Evolutionary conservation across 1,140 invertebrate species (phyloP).

Genomic region (Caenorhabditis brenneri): DNA sequence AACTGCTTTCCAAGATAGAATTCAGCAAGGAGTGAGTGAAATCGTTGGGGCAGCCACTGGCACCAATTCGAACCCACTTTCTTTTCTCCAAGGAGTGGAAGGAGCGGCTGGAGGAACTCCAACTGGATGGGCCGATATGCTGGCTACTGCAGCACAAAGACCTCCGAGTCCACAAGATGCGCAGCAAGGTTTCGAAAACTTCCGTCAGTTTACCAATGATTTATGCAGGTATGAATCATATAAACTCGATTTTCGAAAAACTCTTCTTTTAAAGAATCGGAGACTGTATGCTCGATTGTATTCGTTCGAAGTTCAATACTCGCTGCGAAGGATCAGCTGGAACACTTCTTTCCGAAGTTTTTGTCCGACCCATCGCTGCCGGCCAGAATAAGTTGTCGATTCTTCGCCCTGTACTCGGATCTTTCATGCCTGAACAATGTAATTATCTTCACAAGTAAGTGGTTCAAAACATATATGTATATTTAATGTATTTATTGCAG

Average conservation of each 20-base stretch:
- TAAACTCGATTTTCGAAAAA: background rate
- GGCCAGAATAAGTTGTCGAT: constrained; percentile 21
- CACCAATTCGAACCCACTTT: background rate
- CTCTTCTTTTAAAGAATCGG: background rate
- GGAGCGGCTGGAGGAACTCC: background rate
- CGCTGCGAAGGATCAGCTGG: constrained; percentile 44
- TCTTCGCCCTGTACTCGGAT: constrained; percentile 22
- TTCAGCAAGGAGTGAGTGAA: constrained; percentile 28
- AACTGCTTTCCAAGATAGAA: background rate
- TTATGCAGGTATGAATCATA: constrained; percentile 1
- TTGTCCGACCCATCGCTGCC: constrained; percentile 42
- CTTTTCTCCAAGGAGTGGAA: background rate
- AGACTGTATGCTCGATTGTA: constrained; percentile 39
- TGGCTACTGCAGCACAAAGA: background rate
- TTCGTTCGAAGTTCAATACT: constrained; percentile 39
- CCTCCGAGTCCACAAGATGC: background rate
- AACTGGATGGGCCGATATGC: constrained; percentile 22
- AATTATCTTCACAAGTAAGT: constrained; percentile 23
- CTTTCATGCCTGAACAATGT: constrained; percentile 38
- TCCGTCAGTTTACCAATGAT: background rate
- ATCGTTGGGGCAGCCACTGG: constrained; percentile 12
- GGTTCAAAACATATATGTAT: background rate
- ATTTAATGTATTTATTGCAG: background rate
- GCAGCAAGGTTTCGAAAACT: constrained; percentile 5
- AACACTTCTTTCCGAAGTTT: constrained; percentile 38